These are phyloP conservation scores for Heterohyrax brucei DNA, from an alignment of 2,797 vertebrate genomes.

Conservation along the genomic window DNA sequence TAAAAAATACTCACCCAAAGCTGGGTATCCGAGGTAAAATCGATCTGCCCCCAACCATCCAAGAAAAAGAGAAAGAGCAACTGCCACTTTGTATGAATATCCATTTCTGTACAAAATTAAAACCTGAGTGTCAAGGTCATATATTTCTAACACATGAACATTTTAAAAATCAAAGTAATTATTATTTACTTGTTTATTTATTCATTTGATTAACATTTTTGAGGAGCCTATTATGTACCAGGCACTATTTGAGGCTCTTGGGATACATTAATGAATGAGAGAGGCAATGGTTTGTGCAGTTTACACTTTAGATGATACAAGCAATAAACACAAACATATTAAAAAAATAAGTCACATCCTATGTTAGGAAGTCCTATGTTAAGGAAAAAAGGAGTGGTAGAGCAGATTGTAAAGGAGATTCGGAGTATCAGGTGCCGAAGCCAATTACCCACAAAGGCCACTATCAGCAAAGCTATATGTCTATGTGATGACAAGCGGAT, in stretches of 20 bases:
- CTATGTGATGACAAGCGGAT: too few relatives aligned
- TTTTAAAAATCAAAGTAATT: conserved; percentile 42
- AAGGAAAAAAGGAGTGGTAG: not conserved
- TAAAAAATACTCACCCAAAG: conserved; percentile 93
- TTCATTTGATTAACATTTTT: conserved; percentile 21
- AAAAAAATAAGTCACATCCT: conserved; percentile 51
- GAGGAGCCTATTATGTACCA: not conserved
- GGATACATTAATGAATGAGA: conserved; percentile 30
- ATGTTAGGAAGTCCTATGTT: conserved; percentile 11
- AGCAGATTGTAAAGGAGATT: not conserved
- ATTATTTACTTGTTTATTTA: conserved; percentile 26
- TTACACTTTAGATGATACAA: conserved; percentile 7
- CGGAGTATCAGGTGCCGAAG: not conserved
- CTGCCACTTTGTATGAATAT: conserved; percentile 98
- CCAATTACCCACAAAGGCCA: too few relatives aligned
- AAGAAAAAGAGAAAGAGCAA: conserved; percentile 97
- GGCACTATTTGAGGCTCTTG: not conserved
- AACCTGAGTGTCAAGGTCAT: conserved; percentile 81
- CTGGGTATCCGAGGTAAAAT: conserved; percentile 98
- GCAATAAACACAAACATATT: conserved; percentile 39
- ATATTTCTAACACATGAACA: conserved; percentile 34
- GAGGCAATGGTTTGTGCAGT: not conserved
- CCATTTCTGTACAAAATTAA: conserved; percentile 93
- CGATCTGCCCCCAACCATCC: conserved; percentile 99
- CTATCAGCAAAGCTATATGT: too few relatives aligned